phyloP scores from a whole-genome alignment of 1,140 invertebrate species.

The Araneus ventricosus region DNA sequence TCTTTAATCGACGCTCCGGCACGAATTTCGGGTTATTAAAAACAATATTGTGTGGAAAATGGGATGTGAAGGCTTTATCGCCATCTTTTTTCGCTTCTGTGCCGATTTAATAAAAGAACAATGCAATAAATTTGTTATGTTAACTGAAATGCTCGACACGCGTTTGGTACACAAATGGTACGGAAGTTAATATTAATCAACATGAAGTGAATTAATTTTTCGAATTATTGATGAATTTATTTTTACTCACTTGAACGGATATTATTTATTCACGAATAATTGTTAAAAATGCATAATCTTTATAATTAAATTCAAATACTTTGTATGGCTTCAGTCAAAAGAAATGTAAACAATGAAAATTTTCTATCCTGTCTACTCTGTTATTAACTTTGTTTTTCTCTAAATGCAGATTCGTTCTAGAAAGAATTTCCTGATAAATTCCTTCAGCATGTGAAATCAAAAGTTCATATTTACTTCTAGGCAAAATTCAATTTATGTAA shows the following conservation, averaged over 20 bases:
- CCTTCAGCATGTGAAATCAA: no score
- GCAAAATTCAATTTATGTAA: no score
- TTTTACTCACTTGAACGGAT: neutral
- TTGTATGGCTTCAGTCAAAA: no score
- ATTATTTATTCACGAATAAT: neutral
- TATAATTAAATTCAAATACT: no score
- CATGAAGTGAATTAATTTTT: neutral
- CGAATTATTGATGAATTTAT: neutral
- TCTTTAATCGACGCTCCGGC: constrained; percentile 30
- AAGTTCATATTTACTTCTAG: no score
- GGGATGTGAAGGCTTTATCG: neutral
- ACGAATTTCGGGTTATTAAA: constrained; percentile 49
- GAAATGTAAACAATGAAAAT: no score
- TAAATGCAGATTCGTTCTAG: no score
- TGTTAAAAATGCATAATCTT: neutral
- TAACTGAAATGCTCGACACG: neutral
- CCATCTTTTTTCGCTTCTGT: neutral
- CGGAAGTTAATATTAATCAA: neutral
- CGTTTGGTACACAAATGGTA: neutral
- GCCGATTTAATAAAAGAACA: constrained; percentile 3
- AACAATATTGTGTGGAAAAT: constrained; percentile 8
- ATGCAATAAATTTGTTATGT: constrained; percentile 40
- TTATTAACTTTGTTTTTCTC: no score
- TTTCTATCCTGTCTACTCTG: no score
- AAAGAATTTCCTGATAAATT: no score